Percentiles rank a stretch among this genome's conserved stretches.
phyloP scores from a whole-genome alignment of 1,140 invertebrate genomes.

The Polypedilum vanderplanki region DNA sequence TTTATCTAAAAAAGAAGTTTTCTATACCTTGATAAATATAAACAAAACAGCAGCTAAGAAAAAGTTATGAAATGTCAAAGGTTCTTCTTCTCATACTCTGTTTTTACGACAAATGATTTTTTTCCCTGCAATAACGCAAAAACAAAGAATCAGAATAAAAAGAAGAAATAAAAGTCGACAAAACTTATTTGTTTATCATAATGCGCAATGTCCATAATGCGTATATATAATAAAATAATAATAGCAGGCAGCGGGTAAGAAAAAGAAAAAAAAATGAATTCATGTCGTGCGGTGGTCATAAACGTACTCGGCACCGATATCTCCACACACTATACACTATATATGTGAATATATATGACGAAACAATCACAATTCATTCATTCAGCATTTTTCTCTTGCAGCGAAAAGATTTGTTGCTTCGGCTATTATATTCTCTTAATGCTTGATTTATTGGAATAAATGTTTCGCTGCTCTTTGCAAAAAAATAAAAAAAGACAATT shows the following conservation, averaged over 20 bases:
- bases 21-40: no score
- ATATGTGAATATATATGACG: neutral
- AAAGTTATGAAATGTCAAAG: no score
- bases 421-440: constrained; percentile 20
- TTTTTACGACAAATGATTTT: no score
- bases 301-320: constrained; percentile 10
- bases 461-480: neutral
- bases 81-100: no score
- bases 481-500: constrained; percentile 8
- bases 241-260: neutral
- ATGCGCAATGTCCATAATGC: neutral
- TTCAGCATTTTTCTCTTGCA: neutral
- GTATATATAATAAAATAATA: neutral
- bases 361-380: constrained; percentile 17
- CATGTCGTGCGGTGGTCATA: constrained; percentile 16
- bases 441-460: constrained; percentile 29
- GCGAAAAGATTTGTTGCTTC: constrained; percentile 13
- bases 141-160: no score
- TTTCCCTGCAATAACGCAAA: no score
- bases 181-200: no score
- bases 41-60: no score
- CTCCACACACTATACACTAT: neutral
- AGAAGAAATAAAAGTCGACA: no score
- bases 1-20: no score
- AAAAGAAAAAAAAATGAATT: neutral